These are phyloP conservation scores for Hippotragus niger DNA, from an alignment of 2,113 vertebrate species.

Conservation along the genomic window DNA sequence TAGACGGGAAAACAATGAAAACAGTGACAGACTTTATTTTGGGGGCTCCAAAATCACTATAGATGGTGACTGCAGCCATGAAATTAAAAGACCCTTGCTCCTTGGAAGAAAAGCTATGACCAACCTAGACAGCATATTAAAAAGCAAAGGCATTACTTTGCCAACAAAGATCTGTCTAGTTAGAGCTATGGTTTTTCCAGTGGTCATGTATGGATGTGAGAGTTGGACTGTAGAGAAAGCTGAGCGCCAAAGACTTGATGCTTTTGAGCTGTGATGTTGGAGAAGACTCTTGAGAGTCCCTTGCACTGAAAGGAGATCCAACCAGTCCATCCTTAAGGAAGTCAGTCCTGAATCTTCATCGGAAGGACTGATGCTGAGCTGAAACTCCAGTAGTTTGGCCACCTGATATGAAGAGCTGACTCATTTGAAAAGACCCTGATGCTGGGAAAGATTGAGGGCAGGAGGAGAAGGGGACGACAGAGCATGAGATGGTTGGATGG, in stretches of 20 bases:
- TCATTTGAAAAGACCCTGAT: not conserved
- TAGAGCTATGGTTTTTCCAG: not conserved
- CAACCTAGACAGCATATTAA: not conserved
- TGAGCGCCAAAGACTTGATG: not conserved
- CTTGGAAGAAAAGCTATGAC: not conserved
- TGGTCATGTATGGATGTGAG: not conserved
- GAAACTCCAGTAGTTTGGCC: not conserved
- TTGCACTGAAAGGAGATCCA: not conserved
- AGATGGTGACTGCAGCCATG: not conserved
- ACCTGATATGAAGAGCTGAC: not conserved
- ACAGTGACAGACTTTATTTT: not conserved
- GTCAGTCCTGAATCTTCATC: not conserved
- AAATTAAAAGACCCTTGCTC: not conserved
- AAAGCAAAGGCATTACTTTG: not conserved
- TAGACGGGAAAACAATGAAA: not conserved
- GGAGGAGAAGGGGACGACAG: not conserved
- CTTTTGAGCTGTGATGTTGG: not conserved
- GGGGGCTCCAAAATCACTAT: fast-evolving
- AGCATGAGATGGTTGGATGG: not conserved
- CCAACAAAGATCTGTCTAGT: not conserved
- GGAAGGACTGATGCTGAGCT: not conserved
- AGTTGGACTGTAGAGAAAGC: not conserved
- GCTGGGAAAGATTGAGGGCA: not conserved
- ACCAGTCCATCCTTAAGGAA: not conserved
- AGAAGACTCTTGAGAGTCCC: not conserved